Evolutionary conservation across 1,140 invertebrate species (phyloP), one percentile per base, ranked within the genome.

Genomic region (Pseudoatta argentina): DNA sequence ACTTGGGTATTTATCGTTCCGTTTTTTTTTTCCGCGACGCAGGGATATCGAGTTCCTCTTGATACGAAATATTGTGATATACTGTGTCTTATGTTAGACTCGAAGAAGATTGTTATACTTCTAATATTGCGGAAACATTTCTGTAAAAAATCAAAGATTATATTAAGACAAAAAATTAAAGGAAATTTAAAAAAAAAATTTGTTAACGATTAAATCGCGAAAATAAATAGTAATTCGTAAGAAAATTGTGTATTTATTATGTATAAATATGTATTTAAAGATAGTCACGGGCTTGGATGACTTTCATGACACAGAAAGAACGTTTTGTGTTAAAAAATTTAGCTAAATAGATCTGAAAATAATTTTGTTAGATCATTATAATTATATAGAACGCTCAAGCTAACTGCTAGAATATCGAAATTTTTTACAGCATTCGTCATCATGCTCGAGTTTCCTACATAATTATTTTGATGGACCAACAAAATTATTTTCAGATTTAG

Each of bases 51-150:
- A 75, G 51, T 8, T 88, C 12, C 12, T 86, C 34, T 83, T 59
- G 59, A 89, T 63, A 55, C 14, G 30, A 63, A 85, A 86, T 24
- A 51, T 89, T 87, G 85, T 87, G 88, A 87, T 88, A 87, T 55
- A 55, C 39, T 57, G 78, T 81, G 75, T 71, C 55, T 81, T 81
- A 69, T 8, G 66, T 51, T 85, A 78, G 66, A 18, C 44, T 79
- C 39, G 34, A 71, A 27, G 39, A 16, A 51, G 30, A 79, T 39
- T 24, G 10, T 55, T 16, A 12, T 48, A 14, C 27, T 79, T 16
- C 5, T 53, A 10, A 51, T 2, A 8, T 69, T 67, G 10, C 21
- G 34, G 5, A 16, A 4, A 21, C 24, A 1, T 53, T 27, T 81
- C n/a, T 24, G 10, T 27, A 55, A 57, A 16, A 30, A 76, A 78